Percentiles rank a stretch among this genome's conserved stretches.
Conservation (phyloP, 2,797 vertebrate species). For the Eulemur mongoz region DNA sequence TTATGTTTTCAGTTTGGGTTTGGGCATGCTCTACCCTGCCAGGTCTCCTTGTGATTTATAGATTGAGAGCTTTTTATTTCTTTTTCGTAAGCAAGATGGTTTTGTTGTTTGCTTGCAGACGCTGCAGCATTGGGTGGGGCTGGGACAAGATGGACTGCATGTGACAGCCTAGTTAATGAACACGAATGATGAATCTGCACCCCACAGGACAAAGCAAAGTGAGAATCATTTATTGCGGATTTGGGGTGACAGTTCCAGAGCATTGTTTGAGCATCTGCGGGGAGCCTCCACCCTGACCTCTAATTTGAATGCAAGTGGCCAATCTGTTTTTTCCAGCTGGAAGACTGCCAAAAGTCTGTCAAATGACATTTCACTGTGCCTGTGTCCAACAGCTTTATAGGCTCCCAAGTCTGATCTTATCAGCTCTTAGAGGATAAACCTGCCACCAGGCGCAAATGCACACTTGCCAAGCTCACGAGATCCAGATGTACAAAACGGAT, state of each 20-base stretch:
- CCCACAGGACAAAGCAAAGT: background rate
- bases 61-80: background rate
- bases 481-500: background rate
- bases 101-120: background rate
- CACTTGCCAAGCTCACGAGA: background rate
- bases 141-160: background rate
- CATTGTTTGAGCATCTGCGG: background rate
- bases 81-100: conserved; percentile 20
- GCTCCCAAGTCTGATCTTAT: background rate
- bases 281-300: background rate
- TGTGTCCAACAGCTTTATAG: background rate
- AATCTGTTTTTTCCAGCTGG: background rate
- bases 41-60: conserved; percentile 24
- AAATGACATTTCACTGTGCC: background rate
- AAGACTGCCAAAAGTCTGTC: background rate
- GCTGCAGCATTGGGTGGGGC: background rate
- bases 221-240: background rate
- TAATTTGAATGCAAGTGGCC: conserved; percentile 3
- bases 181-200: background rate
- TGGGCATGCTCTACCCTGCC: background rate
- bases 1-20: background rate
- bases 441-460: background rate
- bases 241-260: background rate
- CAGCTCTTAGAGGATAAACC: background rate
- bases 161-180: background rate